Evolutionary conservation across 2,797 vertebrate genomes (phyloP), one percentile per base, ranked within the genome.

Genomic region (Phalloptychus januarius): DNA sequence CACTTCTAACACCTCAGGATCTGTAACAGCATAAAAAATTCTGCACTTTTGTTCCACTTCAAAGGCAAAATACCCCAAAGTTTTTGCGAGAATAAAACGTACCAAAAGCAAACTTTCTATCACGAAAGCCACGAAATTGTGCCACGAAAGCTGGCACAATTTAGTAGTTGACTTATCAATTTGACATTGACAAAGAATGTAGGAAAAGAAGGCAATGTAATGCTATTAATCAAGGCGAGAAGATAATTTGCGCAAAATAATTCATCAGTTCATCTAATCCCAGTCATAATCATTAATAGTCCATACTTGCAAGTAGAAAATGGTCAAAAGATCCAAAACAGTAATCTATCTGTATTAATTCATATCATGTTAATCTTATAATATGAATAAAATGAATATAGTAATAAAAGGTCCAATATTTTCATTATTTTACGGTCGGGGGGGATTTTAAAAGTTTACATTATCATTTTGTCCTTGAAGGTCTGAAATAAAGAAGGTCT

Each of bases 21-120:
- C 33, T 38, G 36, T 23, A 65, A 20, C 31, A 20, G 8, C 18
- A 65, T 65, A 10, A 65, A 38, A 65, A 38, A 23, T 38, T 20
- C 31, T 36, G 31, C 31, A 63, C 58, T 63, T 63, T 63, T 63
- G 58, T 63, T 63, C 58, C 31, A 36, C 58, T 63, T 63, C 58
- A 63, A 63, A 63, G 58, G 31, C 58, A 63, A 36, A 33, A 63
- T 36, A 36, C 15, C n/a, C 58, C 58, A 38, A 65, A 65, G 63
- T 23, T 65, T 65, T 38, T 65, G 18, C 0, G 1, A 65, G 31
- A 36, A 31, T 5, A 65, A 65, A 31, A 61, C 28, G 33, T 7
- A 36, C 31, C 58, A 63, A 63, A 38, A 38, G 33, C 20, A 65
- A 65, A 69, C 65, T 42, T 69, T 42, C 23, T 18, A n/a, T n/a